Evolutionary conservation across 2,888 invertebrate species (phyloP), one percentile per base, ranked within the genome.

Genomic region (Leptopilina drosophilae): DNA sequence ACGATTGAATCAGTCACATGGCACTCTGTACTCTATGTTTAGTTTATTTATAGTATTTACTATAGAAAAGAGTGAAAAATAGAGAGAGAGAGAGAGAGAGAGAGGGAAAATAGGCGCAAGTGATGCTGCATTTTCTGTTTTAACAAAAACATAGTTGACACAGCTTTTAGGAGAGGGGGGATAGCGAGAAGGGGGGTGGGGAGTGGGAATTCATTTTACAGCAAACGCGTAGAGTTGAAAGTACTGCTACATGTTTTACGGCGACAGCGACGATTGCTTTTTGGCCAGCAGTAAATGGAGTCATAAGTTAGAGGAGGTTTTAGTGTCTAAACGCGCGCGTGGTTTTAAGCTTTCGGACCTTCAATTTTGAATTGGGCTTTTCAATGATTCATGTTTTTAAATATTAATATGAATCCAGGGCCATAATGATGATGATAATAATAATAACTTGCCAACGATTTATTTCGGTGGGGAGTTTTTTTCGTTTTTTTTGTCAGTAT

Each of bases 191-290:
- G 20, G 53, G 69, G 3, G 2, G 33, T 3, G 33, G 33, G 2
- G 46, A 26, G 53, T 26, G 53, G 69, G 53, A 69, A 53, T 53
- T 69, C 69, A 69, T 69, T 33, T 69, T 53, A 14, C 26, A 26
- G 33, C 33, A 33, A 33, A 12, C 26, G 14, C 14, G 49, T 12
- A 26, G 53, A 53, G 53, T 53, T 33, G 53, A 20, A 53, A 53
- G 53, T 69, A 69, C 53, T 69, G 20, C 49, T 69, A 53, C 69
- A 69, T 69, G 69, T 69, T 69, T 69, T 69, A 69, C 69, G 69
- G 42, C 67, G 67, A 69, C 69, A 69, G 53, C 69, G 26, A 53
- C 53, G 69, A 69, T 69, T 69, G 69, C 69, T 69, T 69, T 49
- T 53, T 69, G 49, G 20, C 69, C 69, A 69, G 69, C 12, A 14